Conservation (phyloP, 92 coral and sea anemone genomes). For the Pocillopora meandrina region DNA sequence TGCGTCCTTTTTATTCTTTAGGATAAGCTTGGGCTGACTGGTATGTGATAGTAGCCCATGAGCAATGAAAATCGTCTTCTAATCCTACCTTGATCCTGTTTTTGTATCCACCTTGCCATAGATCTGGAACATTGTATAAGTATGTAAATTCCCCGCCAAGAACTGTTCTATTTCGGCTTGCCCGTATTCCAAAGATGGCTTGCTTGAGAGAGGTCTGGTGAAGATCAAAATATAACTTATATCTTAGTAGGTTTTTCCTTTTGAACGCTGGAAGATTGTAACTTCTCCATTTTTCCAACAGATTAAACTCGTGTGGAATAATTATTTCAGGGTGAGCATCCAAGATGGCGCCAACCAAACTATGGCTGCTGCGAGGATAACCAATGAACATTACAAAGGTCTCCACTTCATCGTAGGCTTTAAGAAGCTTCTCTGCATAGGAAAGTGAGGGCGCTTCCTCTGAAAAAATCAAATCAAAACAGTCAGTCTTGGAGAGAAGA, state of each 20-base stretch:
- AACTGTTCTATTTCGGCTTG: not conserved
- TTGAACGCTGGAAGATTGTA: not conserved
- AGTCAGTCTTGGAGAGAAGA: no score
- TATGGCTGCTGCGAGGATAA: slow-evolving; percentile 61
- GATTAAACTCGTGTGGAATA: slow-evolving; percentile 41
- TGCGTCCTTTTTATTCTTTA: no score
- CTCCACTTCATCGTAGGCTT: slow-evolving; percentile 33
- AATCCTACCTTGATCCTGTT: slow-evolving; percentile 22
- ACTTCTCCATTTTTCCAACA: slow-evolving; percentile 19
- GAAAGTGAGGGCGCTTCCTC: not conserved
- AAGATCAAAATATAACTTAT: slow-evolving; percentile 19
- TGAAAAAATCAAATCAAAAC: slow-evolving; percentile 5
- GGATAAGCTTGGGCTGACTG: no score
- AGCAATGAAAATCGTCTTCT: not conserved
- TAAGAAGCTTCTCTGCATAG: not conserved
- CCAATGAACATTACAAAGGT: slow-evolving; percentile 62
- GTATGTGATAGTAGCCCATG: no score
- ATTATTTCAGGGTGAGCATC: slow-evolving; percentile 63
- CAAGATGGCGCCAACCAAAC: slow-evolving; percentile 50
- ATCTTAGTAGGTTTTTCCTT: slow-evolving; percentile 19
- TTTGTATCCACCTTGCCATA: slow-evolving; percentile 40
- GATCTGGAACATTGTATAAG: slow-evolving; percentile 23
- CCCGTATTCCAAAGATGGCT: slow-evolving; percentile 30
- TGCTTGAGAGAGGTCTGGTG: slow-evolving; percentile 12
- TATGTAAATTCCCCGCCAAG: not conserved